phyloP scores from a whole-genome alignment of 2,888 invertebrate species.

The Callosobruchus maculatus region DNA sequence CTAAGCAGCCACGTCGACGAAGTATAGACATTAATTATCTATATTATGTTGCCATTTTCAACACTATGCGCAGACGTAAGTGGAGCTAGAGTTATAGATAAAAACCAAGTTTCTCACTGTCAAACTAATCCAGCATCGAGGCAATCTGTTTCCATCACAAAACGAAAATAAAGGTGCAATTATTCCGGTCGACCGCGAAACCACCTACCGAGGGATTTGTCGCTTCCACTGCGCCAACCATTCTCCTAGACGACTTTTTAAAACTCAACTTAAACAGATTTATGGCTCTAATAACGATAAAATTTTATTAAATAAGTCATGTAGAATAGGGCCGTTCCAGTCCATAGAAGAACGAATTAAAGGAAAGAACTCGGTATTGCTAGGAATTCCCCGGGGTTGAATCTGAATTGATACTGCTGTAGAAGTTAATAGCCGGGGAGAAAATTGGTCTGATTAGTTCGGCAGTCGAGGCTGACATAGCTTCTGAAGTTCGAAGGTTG shows the following conservation, averaged over 20 bases:
- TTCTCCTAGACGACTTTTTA: background rate
- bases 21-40: no score
- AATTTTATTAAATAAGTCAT: constrained; percentile 38
- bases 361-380: constrained; percentile 39
- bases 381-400: constrained; percentile 35
- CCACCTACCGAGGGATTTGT: background rate
- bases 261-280: constrained; percentile 16
- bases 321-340: constrained; percentile 35
- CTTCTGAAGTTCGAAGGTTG: no score
- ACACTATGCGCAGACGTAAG: no score
- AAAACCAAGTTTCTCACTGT: no score
- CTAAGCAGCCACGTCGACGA: no score
- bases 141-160: background rate
- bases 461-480: no score
- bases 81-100: no score
- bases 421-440: constrained; percentile 51
- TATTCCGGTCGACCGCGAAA: background rate
- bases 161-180: background rate
- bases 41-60: no score
- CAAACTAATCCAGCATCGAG: background rate
- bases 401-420: constrained; percentile 49
- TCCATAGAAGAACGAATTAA: constrained; percentile 38
- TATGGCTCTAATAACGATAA: constrained; percentile 25
- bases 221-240: background rate
- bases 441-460: constrained; percentile 48